Base-by-base conservation (phyloP, 2,888 invertebrate genomes). In the Mactromeris polynyma region DNA sequence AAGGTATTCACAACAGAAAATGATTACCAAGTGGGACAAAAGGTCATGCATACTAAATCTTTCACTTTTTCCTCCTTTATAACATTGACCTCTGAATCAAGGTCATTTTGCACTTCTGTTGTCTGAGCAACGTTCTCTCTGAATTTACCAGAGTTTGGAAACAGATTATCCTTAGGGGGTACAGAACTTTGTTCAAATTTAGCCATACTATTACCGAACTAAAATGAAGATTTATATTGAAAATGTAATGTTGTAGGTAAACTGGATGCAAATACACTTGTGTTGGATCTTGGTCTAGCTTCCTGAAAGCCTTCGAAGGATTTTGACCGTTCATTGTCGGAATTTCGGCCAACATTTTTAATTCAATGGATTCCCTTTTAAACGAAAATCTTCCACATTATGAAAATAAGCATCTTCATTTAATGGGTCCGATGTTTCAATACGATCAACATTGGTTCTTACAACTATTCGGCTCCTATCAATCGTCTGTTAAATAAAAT, bases 251-350 rank as follows among this genome's bases (percentile, higher is more conserved):
- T 81, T 17, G 54, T 21, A 33, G 64, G 80, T 73, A 83, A 73
- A 83, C 82, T 82, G 17, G 40, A n/a, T 40, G 19, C 83, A 4
- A 83, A 46, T 26, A 64, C 17, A 79, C 46, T 33, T 38, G 82
- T 26, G 36, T 26, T 83, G 46, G 80, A 88, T 73, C 81, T 81
- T 81, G 80, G 81, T 31, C 40, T 84, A 9, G 14, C n/a, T 78
- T 78, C 78, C 11, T 42, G n/a, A 54, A 40, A 58, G 40, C 79
- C 54, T 6, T 38, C 84, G 36, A n/a, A n/a, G n/a, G 86, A 86
- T 54, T 51, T 86, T 78, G 86, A 77, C 77, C 69, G 64, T 54
- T 73, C 36, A 36, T n/a, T 64, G 11, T 36, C 33, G 33, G 26
- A 73, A 7, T 58, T 40, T 38, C 14, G 31, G 21, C 21, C 40